These are phyloP conservation scores for Lepidocyrtinus sp. DNA, from an alignment of 2,888 invertebrate genomes.

Conservation along the genomic window DNA sequence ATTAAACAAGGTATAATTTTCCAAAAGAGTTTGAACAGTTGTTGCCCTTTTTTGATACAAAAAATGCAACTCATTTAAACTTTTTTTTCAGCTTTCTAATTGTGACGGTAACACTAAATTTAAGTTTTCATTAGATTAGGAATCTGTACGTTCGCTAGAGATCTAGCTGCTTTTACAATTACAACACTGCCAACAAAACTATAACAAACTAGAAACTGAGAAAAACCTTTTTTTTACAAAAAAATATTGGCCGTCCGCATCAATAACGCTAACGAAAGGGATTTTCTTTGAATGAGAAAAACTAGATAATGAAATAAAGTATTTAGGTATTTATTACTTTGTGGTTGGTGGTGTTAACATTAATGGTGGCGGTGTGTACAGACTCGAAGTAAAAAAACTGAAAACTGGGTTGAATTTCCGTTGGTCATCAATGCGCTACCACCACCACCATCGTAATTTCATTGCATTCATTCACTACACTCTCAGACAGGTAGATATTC, in stretches of 20 bases:
- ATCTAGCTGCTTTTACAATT: too few relatives aligned
- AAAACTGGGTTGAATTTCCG: constrained; percentile 55
- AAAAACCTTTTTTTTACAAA: background rate
- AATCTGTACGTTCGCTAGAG: background rate
- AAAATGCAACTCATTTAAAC: constrained; percentile 1
- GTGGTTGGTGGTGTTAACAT: background rate
- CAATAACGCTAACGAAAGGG: background rate
- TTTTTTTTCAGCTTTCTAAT: constrained; percentile 11
- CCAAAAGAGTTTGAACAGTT: background rate
- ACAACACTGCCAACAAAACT: background rate
- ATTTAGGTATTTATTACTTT: background rate
- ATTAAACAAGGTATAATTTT: background rate
- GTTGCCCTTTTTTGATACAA: background rate
- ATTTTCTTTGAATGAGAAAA: constrained; percentile 16
- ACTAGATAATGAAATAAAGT: constrained; percentile 11
- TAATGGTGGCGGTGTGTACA: background rate
- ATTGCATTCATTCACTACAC: background rate
- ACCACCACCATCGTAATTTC: constrained; percentile 11
- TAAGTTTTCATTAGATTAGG: background rate
- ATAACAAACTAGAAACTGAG: constrained; percentile 11
- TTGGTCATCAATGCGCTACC: constrained; percentile 50
- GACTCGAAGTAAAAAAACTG: background rate
- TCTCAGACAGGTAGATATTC: too few relatives aligned
- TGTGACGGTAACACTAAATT: background rate
- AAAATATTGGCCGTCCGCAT: background rate